These are phyloP conservation scores for Calcarius ornatus DNA, from an alignment of 2,113 vertebrate genomes.

Conservation along the genomic window DNA sequence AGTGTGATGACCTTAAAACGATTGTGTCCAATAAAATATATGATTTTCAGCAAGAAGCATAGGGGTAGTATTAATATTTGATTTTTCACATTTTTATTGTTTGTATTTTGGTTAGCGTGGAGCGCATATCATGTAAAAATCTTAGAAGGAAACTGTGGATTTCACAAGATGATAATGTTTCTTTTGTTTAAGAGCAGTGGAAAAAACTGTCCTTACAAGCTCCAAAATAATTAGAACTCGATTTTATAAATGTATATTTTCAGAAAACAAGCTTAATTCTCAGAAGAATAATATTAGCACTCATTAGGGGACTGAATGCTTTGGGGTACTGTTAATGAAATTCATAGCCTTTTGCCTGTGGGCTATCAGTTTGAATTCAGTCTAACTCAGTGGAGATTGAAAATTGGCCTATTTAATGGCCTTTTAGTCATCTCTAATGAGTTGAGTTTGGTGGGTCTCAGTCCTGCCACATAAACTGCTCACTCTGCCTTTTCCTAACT, in stretches of 20 bases:
- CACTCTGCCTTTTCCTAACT: background rate
- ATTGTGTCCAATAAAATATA: background rate
- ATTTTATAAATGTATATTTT: constrained; percentile 52
- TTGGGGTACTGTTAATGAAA: constrained; percentile 50
- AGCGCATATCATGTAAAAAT: background rate
- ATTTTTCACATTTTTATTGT: background rate
- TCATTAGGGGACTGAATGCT: constrained; percentile 34
- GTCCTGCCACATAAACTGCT: background rate
- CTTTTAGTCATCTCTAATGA: constrained; percentile 19
- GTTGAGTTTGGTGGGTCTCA: constrained; percentile 15
- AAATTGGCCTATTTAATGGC: constrained; percentile 48
- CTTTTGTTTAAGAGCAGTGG: background rate
- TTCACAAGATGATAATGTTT: background rate
- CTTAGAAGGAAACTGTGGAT: background rate
- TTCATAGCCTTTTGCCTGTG: constrained; percentile 47
- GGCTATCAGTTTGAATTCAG: constrained; percentile 49
- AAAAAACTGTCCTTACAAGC: background rate
- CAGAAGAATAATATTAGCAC: constrained; percentile 52
- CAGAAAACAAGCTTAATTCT: constrained; percentile 60
- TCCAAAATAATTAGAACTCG: constrained; percentile 6
- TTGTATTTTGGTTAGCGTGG: background rate
- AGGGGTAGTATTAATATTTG: background rate
- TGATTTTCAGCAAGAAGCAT: background rate
- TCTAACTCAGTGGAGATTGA: constrained; percentile 21
- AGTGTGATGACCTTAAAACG: background rate